Evolutionary conservation across 2,888 invertebrate species (phyloP).

Genomic region (Mesopsocus fuscifrons): DNA sequence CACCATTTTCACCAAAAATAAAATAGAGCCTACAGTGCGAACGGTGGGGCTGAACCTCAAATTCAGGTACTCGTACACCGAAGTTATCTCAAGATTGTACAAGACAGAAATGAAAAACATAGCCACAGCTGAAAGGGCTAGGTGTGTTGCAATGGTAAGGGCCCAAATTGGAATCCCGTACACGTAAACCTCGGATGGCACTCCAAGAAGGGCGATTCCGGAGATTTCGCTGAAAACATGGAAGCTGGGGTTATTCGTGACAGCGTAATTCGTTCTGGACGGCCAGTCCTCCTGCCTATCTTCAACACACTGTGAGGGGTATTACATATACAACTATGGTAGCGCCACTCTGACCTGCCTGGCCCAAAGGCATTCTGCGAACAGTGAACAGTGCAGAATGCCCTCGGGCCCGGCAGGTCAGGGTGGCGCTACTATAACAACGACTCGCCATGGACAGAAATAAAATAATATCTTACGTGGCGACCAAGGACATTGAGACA

Average conservation of each 20-base stretch:
- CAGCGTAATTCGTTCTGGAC: no score
- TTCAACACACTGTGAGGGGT: no score
- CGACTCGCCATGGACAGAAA: no score
- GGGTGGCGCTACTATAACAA: no score
- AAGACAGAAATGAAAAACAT: constrained; percentile 50
- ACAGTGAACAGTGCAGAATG: no score
- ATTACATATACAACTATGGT: no score
- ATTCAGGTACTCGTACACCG: constrained; percentile 55
- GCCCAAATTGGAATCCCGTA: constrained; percentile 55
- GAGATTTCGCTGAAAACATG: constrained; percentile 41
- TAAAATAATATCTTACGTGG: constrained; percentile 44
- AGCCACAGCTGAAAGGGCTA: constrained; percentile 44
- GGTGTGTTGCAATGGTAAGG: constrained; percentile 39
- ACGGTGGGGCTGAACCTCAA: constrained; percentile 47
- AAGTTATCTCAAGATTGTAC: constrained; percentile 51
- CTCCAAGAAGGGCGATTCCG: constrained; percentile 50
- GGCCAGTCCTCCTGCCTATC: no score
- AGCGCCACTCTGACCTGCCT: no score
- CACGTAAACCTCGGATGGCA: constrained; percentile 58
- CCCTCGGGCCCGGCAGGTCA: no score
- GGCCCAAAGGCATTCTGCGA: no score
- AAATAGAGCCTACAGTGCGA: constrained; percentile 41
- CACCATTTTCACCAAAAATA: constrained; percentile 52
- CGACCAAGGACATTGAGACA: constrained; percentile 56
- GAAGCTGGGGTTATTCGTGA: no score